Base-by-base conservation (phyloP, 2,113 vertebrate species). In the Lepus timidus region DNA sequence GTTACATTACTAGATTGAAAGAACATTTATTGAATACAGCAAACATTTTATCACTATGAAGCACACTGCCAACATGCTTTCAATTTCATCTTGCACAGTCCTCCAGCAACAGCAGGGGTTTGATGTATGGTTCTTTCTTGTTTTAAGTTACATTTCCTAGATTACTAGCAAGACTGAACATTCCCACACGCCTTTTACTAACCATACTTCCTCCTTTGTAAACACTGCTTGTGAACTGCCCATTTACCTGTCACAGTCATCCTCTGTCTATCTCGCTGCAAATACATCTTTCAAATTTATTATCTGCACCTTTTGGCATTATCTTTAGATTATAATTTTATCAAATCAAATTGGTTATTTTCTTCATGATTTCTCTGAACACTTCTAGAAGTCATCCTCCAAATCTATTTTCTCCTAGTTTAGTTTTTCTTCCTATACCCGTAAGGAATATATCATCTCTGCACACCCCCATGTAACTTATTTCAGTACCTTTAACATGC, bases 371-470 rank as follows among this genome's bases (percentile, higher is more conserved):
- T 85, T 85, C 74, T 55, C 52, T 12, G 80, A 65, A 55, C 64
- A 92, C 9, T 86, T 95, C 81, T 51, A 90, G 39, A 92, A 68
- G 27, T 51, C 31, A 67, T 33, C 64, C 27, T 83, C 52, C 6
- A 55, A 79, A 73, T 76, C 64, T 83, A 11, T 58, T 86, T 91
- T 58, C 49, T 95, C 25, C 73, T 89, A 85, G 36, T 51, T 91
- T 89, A 79, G 27, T 68, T 79, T 76, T 33, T 73, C 58, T 62
- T 71, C 9, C 19, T 62, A 49, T 5, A 31, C 55, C 55, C 2
- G 9, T 85, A 65, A 90, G 44, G 17, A 82, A 33, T 20, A 83
- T 2, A 33, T 23, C 76, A 51, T 31, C 58, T 76, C 80, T 94
- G 70, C 9, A 64, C 52, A 29, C 10, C 23, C 29, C 49, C 17